Evolutionary conservation across 2,888 invertebrate species (phyloP).

Genomic region (Drosophila borealis): DNA sequence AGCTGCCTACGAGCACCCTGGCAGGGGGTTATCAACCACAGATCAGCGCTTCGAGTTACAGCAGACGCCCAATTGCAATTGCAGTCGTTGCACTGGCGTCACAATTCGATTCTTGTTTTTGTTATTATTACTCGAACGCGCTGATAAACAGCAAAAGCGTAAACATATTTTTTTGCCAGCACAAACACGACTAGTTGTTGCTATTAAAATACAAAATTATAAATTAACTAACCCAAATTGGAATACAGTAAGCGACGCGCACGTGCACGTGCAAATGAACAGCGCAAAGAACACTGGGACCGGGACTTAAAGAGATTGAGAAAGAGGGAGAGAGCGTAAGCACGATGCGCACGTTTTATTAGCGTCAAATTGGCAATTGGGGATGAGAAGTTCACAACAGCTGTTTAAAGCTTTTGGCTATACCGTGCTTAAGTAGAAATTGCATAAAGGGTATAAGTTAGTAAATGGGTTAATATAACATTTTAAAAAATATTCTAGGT

Average conservation of each 20-base stretch:
- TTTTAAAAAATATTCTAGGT: too few relatives aligned
- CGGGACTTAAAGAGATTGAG: background rate
- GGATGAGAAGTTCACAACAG: slow-evolving; percentile 28
- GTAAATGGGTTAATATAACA: too few relatives aligned
- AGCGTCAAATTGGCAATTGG: slow-evolving; percentile 14
- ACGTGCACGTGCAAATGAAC: slow-evolving; percentile 66
- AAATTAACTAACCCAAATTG: slow-evolving; percentile 57
- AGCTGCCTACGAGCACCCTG: slow-evolving; percentile 33
- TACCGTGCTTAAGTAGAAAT: background rate
- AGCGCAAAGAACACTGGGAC: slow-evolving; percentile 5
- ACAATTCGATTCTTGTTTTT: slow-evolving; percentile 54
- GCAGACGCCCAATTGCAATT: slow-evolving; percentile 36
- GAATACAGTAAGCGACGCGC: slow-evolving; percentile 46
- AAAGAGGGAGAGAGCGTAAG: slow-evolving; percentile 8
- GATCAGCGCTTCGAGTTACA: slow-evolving; percentile 55
- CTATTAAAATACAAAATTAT: slow-evolving; percentile 14
- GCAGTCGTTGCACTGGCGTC: slow-evolving; percentile 64
- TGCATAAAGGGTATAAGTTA: background rate
- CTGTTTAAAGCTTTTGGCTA: slow-evolving; percentile 21
- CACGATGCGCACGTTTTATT: slow-evolving; percentile 24
- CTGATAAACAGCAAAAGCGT: slow-evolving; percentile 53
- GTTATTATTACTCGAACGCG: slow-evolving; percentile 6
- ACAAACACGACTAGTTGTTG: slow-evolving; percentile 6
- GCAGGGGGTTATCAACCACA: slow-evolving; percentile 66
- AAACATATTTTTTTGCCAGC: slow-evolving; percentile 64